A percentile compares a stretch with the other conserved stretches of the same genome.
Conservation (phyloP, 2,797 vertebrate genomes). For the Rallus crepitans region DNA sequence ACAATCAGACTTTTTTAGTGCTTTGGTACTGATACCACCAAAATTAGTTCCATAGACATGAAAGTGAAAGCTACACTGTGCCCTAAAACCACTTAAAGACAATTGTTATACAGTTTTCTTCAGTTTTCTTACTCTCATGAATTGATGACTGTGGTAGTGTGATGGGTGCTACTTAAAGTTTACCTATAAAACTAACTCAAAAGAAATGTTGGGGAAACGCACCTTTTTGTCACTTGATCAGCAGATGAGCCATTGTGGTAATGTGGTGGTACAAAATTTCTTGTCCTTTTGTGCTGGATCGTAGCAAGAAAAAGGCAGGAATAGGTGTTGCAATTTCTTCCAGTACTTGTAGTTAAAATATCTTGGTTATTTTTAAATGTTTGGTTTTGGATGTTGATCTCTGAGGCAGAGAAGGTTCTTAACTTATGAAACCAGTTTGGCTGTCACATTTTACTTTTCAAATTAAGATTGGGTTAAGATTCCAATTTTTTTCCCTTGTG, state of each 20-base stretch:
- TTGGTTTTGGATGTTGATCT: not conserved
- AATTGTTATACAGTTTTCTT: not conserved
- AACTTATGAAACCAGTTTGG: not conserved
- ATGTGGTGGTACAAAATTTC: not conserved
- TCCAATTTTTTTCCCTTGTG: not conserved
- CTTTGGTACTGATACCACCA: not conserved
- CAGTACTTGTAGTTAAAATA: not conserved
- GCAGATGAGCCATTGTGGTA: not conserved
- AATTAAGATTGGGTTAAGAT: not conserved
- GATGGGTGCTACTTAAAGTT: not conserved
- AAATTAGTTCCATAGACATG: not conserved
- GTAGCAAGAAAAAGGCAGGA: not conserved
- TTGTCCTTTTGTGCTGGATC: not conserved
- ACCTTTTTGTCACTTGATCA: not conserved
- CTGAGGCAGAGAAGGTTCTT: not conserved
- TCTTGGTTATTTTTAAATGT: not conserved
- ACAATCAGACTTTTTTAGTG: not conserved
- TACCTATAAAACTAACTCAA: not conserved
- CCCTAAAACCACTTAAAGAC: not conserved
- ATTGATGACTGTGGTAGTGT: not conserved
- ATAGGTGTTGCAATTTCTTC: not conserved
- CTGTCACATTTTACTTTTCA: not conserved
- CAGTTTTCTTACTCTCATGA: not conserved
- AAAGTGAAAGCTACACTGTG: not conserved
- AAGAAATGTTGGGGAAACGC: not conserved